Evolutionary conservation across 2,888 invertebrate genomes (phyloP), one percentile per base, ranked within the genome.

Genomic region (Bursaphelenchus okinawaensis): DNA sequence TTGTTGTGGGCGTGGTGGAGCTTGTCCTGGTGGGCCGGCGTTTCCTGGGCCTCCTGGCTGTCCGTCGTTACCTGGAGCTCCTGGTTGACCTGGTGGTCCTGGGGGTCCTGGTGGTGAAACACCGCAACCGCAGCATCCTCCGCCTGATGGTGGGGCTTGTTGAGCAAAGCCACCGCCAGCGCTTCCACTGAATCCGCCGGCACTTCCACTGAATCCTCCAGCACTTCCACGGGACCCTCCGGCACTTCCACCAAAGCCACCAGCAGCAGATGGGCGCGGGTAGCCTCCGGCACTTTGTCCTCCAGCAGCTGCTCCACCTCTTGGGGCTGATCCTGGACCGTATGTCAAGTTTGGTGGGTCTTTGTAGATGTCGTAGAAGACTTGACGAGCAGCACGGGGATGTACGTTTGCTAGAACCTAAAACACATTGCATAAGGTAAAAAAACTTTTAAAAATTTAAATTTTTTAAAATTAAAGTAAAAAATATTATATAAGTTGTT

Each of bases 81-180:
- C 75, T 60, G 72, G 72, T 22, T 59, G 28, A 50, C 75, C 75
- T 22, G 73, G 73, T 19, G 63, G 67, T 22, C 75, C 74, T 12
- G 73, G 70, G 31, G 75, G 73, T 19, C 75, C 74, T 4, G 67
- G 71, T 67, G 29, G 71, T 4, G 63, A 71, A 22, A 72, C 70
- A 20, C 74, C 74, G 61, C 74, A 74, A 52, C 75, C 74, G 58
- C 75, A 75, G 56, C 75, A 75, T 52, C 73, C 75, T 20, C 58
- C 52, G n/a, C n/a, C n/a, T 20, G 29, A 31, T 26, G 23, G 50
- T 52, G 65, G 50, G 20, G 50, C 52, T 23, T 52, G 29, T 12
- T 1, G 6, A 40, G 40, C 12, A n/a, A 40, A 40, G 12, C 40
- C 40, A 16, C 40, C 40, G 12, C 40, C 40, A 4, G 40, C 40